A percentile compares a stretch with the other conserved stretches of the same genome.
Evolutionary conservation across 2,797 vertebrate genomes (phyloP).

Genomic region (Hylomyscus alleni): DNA sequence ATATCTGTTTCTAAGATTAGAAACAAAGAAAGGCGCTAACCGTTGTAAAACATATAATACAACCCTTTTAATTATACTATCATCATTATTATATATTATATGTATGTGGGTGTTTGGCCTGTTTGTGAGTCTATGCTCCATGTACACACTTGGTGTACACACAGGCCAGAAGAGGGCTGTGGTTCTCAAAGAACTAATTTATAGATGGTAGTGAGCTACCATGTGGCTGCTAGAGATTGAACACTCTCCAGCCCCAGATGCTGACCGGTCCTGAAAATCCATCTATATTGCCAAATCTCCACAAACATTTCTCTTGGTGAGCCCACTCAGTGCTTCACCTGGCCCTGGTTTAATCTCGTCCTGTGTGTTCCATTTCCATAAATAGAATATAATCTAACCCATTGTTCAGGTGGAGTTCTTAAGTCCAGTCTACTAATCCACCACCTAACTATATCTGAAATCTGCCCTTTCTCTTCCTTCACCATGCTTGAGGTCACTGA

Average conservation of each 20-base stretch:
- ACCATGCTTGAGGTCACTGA: background rate
- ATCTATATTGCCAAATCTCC: background rate
- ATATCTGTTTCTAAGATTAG: background rate
- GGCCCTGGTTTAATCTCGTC: background rate
- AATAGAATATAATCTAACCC: background rate
- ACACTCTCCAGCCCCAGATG: background rate
- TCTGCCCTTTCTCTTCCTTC: background rate
- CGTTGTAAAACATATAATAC: conserved; percentile 9
- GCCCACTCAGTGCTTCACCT: background rate
- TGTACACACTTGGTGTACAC: background rate
- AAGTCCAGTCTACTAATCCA: background rate
- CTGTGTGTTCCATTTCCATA: background rate
- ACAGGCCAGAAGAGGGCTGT: background rate
- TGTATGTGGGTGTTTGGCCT: background rate
- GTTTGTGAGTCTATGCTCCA: background rate
- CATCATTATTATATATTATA: background rate
- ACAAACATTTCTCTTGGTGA: background rate
- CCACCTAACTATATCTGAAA: background rate
- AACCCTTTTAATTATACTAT: background rate
- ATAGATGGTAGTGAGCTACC: background rate
- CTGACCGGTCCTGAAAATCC: conserved; percentile 46
- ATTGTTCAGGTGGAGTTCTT: background rate
- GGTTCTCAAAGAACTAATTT: background rate
- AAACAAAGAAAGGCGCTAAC: conserved; percentile 9
- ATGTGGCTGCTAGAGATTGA: background rate